Conservation (phyloP, 2,888 invertebrate genomes). For the Sturmia bella region DNA sequence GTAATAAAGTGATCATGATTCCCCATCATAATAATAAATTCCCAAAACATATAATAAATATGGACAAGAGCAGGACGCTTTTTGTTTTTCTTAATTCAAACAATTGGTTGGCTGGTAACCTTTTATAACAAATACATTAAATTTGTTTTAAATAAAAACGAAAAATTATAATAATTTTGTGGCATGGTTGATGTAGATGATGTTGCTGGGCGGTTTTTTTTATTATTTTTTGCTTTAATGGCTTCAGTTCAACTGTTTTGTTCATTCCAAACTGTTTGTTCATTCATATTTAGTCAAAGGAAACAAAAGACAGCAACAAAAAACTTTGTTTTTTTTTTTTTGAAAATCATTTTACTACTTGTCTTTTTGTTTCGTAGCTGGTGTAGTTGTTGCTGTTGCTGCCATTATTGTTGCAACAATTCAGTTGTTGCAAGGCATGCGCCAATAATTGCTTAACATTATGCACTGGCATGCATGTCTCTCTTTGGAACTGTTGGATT, state of each 20-base stretch:
- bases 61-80: conserved; percentile 17
- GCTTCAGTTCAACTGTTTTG: conserved; percentile 39
- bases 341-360: conserved; percentile 61
- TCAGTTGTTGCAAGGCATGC: conserved; percentile 60
- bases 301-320: conserved; percentile 45
- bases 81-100: conserved; percentile 21
- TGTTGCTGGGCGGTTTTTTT: no score
- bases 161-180: conserved; percentile 39
- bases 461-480: conserved; percentile 65
- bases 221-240: conserved; percentile 8
- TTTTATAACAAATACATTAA: conserved; percentile 50
- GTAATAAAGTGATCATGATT: conserved; percentile 36
- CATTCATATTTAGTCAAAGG: conserved; percentile 59
- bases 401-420: conserved; percentile 43
- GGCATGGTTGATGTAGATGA: background rate
- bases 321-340: conserved; percentile 29
- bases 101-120: conserved; percentile 31
- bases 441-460: conserved; percentile 68
- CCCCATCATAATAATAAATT: background rate
- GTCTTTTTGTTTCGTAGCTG: conserved; percentile 42
- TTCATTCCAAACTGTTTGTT: conserved; percentile 47
- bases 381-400: conserved; percentile 10
- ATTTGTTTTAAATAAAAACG: conserved; percentile 28
- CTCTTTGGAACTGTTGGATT: conserved; percentile 40
- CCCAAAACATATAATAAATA: background rate